Percentiles rank a stretch among this genome's conserved stretches.
Conservation (phyloP, 2,888 invertebrate genomes). For the Toxonevra muliebris region DNA sequence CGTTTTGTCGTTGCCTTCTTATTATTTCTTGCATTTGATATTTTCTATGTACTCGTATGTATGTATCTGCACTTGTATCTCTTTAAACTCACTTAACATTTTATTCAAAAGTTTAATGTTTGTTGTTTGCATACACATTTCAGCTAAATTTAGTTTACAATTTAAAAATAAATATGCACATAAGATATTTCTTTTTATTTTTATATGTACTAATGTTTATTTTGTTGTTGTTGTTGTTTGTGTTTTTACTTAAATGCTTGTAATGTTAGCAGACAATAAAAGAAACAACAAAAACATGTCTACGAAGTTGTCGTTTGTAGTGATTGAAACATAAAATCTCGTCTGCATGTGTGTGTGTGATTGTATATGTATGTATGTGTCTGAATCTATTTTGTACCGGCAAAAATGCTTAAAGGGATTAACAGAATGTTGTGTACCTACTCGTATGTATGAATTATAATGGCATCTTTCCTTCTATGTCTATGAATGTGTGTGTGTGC, state of each 20-base stretch:
- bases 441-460: too few relatives aligned
- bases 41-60: too few relatives aligned
- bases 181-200: too few relatives aligned
- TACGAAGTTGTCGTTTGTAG: neutral
- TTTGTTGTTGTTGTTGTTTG: neutral
- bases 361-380: neutral
- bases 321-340: neutral
- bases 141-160: too few relatives aligned
- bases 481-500: neutral
- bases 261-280: neutral
- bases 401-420: neutral
- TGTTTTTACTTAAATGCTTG: too few relatives aligned
- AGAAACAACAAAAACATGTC: neutral
- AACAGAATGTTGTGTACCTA: too few relatives aligned
- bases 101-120: neutral
- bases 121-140: too few relatives aligned
- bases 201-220: neutral
- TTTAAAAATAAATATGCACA: too few relatives aligned
- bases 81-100: neutral
- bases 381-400: too few relatives aligned
- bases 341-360: neutral
- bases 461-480: too few relatives aligned
- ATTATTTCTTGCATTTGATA: too few relatives aligned
- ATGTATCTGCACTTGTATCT: neutral
- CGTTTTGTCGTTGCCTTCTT: too few relatives aligned